Percentiles rank a stretch among this genome's conserved stretches.
These are phyloP conservation scores for Melieria omissa DNA, from an alignment of 2,888 invertebrate genomes.

Conservation along the genomic window DNA sequence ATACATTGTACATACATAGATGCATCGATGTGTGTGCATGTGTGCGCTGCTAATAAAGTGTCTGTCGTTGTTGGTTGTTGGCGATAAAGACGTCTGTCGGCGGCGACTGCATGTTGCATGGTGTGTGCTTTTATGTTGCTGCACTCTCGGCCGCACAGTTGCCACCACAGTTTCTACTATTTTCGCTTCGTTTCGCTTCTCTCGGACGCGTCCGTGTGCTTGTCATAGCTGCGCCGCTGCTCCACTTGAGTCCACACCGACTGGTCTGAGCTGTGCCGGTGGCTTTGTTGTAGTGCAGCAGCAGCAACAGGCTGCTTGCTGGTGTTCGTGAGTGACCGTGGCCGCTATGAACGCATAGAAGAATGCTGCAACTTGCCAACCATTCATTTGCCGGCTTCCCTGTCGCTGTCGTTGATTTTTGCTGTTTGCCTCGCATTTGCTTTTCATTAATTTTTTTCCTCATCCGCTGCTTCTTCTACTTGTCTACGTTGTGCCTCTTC, in stretches of 20 bases:
- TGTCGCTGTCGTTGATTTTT: neutral
- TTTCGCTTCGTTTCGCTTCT: too few species aligned
- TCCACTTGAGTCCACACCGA: too few species aligned
- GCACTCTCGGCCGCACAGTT: too few species aligned
- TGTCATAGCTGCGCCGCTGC: neutral
- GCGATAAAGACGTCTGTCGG: neutral
- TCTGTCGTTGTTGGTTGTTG: constrained; percentile 9
- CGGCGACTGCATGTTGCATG: neutral
- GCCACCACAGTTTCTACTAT: too few species aligned
- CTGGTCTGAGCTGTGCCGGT: too few species aligned
- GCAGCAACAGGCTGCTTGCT: too few species aligned
- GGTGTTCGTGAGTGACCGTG: too few species aligned
- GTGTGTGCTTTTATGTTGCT: too few species aligned
- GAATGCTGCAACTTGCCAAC: too few species aligned
- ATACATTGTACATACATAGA: neutral
- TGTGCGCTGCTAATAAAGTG: constrained; percentile 17
- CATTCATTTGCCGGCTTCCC: neutral
- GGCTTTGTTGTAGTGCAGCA: too few species aligned
- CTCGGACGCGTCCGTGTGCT: too few species aligned
- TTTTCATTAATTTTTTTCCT: constrained; percentile 4
- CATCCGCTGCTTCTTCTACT: neutral
- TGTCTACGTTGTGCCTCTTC: neutral
- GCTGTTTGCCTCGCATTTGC: neutral
- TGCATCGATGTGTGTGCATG: neutral
- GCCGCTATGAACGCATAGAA: too few species aligned